phyloP scores from a whole-genome alignment of 2,888 invertebrate species.

The Zygogramma bicolorata region DNA sequence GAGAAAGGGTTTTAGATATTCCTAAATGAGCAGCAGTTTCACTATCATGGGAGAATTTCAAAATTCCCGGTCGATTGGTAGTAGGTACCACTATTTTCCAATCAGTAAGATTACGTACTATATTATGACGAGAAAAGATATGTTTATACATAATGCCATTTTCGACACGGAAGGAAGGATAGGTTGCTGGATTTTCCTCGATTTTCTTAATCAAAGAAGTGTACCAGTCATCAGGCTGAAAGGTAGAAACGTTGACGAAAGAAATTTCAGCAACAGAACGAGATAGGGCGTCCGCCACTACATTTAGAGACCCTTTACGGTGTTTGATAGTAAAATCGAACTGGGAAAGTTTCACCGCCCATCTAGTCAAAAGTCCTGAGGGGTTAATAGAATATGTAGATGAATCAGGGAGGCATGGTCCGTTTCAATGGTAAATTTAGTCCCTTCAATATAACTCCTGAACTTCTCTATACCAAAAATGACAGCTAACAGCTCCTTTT shows the following conservation, averaged over 20 bases:
- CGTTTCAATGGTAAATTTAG: slow-evolving; percentile 41
- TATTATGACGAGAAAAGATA: slow-evolving; percentile 4
- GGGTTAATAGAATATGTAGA: slow-evolving; percentile 50
- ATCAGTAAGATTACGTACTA: slow-evolving; percentile 27
- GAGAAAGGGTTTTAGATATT: slow-evolving; percentile 38
- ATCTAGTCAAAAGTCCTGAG: slow-evolving; percentile 51
- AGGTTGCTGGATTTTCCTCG: slow-evolving; percentile 24
- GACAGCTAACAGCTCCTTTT: slow-evolving; percentile 44
- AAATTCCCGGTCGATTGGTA: slow-evolving; percentile 25
- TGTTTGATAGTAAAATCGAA: slow-evolving; percentile 47
- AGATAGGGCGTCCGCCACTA: slow-evolving; percentile 50
- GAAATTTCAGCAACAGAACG: background rate
- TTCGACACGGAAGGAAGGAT: slow-evolving; percentile 35
- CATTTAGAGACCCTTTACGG: slow-evolving; percentile 47
- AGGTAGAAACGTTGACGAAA: slow-evolving; percentile 14
- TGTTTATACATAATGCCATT: slow-evolving; percentile 38
- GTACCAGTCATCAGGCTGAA: slow-evolving; percentile 38
- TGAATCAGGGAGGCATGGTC: slow-evolving; percentile 52
- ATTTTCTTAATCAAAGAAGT: slow-evolving; percentile 34
- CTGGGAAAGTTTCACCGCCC: slow-evolving; percentile 42
- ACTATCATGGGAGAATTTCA: slow-evolving; percentile 35
- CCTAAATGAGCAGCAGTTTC: slow-evolving; percentile 39
- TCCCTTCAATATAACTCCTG: slow-evolving; percentile 49
- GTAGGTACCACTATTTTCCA: slow-evolving; percentile 46
- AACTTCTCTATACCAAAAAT: slow-evolving; percentile 47